These are phyloP conservation scores for Scopus umbretta DNA, from an alignment of 2,113 vertebrate species.

Conservation along the genomic window DNA sequence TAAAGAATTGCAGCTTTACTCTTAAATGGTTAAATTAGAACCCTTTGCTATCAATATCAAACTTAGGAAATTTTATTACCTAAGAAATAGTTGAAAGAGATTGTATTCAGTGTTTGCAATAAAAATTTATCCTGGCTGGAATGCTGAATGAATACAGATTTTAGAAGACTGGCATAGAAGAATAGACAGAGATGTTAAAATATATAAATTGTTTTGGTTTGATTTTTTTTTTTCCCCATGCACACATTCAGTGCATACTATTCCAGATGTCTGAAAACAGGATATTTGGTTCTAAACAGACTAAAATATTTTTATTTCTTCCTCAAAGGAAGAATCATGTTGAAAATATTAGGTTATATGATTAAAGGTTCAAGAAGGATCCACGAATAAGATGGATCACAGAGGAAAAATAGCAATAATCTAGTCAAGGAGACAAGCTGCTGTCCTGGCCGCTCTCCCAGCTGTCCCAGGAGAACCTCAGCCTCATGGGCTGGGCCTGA, in stretches of 20 bases:
- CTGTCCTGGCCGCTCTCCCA: background rate
- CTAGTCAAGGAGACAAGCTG: background rate
- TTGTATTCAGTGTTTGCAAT: background rate
- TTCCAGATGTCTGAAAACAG: background rate
- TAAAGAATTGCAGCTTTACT: background rate
- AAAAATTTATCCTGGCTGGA: background rate
- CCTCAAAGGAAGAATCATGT: background rate
- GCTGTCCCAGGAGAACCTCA: background rate
- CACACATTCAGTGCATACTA: background rate
- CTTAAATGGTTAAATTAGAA: constrained; percentile 14
- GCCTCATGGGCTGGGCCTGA: background rate
- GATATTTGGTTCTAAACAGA: background rate
- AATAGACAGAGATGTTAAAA: background rate
- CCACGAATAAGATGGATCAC: background rate
- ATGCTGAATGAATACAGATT: background rate
- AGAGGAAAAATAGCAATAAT: background rate
- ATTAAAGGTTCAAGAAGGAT: background rate
- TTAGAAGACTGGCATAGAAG: background rate
- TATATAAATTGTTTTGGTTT: background rate
- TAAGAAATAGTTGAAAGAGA: background rate
- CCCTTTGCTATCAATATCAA: background rate
- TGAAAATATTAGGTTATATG: background rate
- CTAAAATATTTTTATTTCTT: background rate
- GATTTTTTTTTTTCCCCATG: background rate
- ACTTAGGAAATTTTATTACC: background rate